Conservation (phyloP, 53 echinoderm and acorn worm species). For the Mesocentrotus franciscanus region DNA sequence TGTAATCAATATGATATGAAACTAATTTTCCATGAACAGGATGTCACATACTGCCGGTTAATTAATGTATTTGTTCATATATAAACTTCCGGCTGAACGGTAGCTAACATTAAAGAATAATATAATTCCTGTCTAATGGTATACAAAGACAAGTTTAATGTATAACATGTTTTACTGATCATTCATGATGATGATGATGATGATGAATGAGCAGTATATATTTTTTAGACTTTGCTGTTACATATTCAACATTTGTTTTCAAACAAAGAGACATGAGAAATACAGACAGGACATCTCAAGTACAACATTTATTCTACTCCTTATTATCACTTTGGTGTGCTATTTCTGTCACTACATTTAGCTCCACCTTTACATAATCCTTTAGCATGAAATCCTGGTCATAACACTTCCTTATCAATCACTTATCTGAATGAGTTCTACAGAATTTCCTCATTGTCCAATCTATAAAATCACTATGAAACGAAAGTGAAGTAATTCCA, state of each 20-base stretch:
- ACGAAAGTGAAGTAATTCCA: not conserved
- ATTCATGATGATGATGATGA: not conserved
- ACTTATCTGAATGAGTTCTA: not conserved
- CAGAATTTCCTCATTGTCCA: not conserved
- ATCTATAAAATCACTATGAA: not conserved
- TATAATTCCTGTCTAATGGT: not conserved
- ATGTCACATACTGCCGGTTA: not conserved
- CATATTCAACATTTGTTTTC: not conserved
- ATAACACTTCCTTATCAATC: not conserved
- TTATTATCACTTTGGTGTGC: too few relatives aligned
- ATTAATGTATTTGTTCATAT: not conserved
- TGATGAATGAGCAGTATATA: not conserved
- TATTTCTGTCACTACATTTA: not conserved
- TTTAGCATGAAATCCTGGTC: not conserved
- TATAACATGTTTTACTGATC: not conserved
- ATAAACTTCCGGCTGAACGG: not conserved
- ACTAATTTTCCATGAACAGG: conserved; percentile 24
- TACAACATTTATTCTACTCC: too few relatives aligned
- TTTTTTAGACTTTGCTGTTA: not conserved
- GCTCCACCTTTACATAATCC: not conserved
- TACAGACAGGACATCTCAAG: too few relatives aligned
- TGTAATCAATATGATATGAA: not conserved
- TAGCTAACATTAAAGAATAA: conserved; percentile 1
- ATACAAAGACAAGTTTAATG: not conserved
- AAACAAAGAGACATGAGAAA: not conserved